Evolutionary conservation across 2,888 invertebrate genomes (phyloP).

Genomic region (Carpatolechia fugitivella): DNA sequence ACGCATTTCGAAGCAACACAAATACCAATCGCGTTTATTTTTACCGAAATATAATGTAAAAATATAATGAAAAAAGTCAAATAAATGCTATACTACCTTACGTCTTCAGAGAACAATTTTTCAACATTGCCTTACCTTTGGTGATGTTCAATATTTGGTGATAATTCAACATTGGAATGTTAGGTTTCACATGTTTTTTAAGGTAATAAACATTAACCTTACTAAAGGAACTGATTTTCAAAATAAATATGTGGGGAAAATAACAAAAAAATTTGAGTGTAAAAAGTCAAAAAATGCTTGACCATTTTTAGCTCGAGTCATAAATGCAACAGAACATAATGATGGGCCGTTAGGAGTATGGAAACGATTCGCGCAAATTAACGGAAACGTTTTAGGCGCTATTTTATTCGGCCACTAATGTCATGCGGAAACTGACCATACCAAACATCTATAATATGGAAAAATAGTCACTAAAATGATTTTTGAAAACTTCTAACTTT

Average conservation of each 20-base stretch:
- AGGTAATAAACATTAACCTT: conserved; percentile 45
- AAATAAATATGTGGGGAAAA: conserved; percentile 50
- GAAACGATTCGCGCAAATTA: conserved; percentile 39
- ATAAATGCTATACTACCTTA: conserved; percentile 81
- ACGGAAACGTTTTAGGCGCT: conserved; percentile 31
- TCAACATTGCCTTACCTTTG: conserved; percentile 74
- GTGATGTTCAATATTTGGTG: conserved; percentile 64
- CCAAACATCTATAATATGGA: neutral
- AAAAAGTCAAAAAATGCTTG: conserved; percentile 80
- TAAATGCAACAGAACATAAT: conserved; percentile 70
- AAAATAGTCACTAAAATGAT: too few species aligned
- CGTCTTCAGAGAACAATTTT: conserved; percentile 59
- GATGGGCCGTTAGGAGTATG: conserved; percentile 51
- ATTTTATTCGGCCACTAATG: conserved; percentile 7
- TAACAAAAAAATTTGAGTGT: conserved; percentile 76
- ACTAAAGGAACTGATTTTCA: conserved; percentile 56
- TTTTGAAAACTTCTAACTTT: too few species aligned
- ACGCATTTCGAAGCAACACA: conserved; percentile 48
- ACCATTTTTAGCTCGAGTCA: conserved; percentile 78
- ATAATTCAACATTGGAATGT: conserved; percentile 70
- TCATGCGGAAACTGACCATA: neutral
- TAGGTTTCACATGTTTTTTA: conserved; percentile 58
- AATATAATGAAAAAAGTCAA: conserved; percentile 62
- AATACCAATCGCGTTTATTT: conserved; percentile 28
- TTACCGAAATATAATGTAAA: conserved; percentile 27